Percentiles rank a stretch among this genome's conserved stretches.
phyloP scores from a whole-genome alignment of 1,140 invertebrate genomes.

The Drosophila baimaii region DNA sequence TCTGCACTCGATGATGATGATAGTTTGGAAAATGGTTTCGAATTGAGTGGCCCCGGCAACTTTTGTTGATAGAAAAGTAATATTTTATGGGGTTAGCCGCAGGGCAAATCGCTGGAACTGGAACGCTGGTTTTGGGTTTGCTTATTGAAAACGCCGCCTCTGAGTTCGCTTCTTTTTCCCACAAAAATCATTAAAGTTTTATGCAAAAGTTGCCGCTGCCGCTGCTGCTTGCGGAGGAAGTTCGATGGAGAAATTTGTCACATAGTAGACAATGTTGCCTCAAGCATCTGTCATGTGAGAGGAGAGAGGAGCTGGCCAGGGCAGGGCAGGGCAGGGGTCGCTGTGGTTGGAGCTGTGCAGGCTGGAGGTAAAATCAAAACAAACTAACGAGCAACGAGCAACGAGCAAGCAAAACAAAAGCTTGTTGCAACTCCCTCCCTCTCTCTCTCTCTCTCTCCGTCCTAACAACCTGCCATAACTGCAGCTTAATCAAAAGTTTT shows the following conservation, averaged over 20 bases:
- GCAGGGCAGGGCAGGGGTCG: background rate
- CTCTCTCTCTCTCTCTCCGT: too few relatives aligned
- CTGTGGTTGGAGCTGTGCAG: conserved; percentile 2
- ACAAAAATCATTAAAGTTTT: conserved; percentile 79
- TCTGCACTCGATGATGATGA: conserved; percentile 58
- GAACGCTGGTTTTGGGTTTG: conserved; percentile 47
- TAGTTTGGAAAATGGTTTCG: conserved; percentile 69
- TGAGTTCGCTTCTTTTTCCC: conserved; percentile 53
- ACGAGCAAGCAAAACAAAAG: conserved; percentile 79
- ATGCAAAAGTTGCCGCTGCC: conserved; percentile 58
- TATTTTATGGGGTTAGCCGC: conserved; percentile 60
- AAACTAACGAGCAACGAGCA: conserved; percentile 82
- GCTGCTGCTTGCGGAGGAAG: conserved; percentile 26
- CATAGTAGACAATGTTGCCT: conserved; percentile 63
- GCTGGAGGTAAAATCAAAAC: conserved; percentile 67
- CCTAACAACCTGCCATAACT: conserved; percentile 79
- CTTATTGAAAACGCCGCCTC: conserved; percentile 69
- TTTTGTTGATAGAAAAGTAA: conserved; percentile 79
- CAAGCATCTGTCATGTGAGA: conserved; percentile 50
- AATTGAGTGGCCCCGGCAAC: conserved; percentile 65
- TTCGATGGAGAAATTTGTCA: conserved; percentile 67
- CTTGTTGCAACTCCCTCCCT: conserved; percentile 67
- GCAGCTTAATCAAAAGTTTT: conserved; percentile 84
- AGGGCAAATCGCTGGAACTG: conserved; percentile 13
- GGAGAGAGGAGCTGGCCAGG: too few relatives aligned